Evolutionary conservation across 2,797 vertebrate genomes (phyloP).

Genomic region (Enteromius mattozi): DNA sequence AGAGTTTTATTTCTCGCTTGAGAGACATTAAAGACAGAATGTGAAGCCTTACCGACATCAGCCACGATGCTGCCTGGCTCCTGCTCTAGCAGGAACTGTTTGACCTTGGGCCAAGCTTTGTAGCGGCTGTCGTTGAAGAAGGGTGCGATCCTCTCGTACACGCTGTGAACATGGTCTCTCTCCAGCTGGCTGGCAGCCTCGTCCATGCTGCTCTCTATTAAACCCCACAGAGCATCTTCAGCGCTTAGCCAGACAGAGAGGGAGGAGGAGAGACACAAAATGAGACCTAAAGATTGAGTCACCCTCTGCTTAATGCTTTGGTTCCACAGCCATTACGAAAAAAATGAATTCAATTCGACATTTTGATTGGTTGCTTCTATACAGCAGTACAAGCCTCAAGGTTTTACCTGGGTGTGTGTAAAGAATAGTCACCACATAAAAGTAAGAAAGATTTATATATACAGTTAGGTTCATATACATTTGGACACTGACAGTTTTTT

Average conservation of each 20-base stretch:
- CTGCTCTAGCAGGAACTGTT: conserved; percentile 82
- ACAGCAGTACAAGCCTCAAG: not conserved
- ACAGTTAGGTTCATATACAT: not conserved
- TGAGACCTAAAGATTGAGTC: not conserved
- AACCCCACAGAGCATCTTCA: conserved; percentile 64
- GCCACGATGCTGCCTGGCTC: conserved; percentile 80
- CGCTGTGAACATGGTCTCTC: conserved; percentile 78
- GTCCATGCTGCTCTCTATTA: conserved; percentile 76
- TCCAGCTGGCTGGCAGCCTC: conserved; percentile 81
- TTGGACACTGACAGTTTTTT: not conserved
- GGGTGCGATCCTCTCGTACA: conserved; percentile 84
- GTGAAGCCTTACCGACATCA: conserved; percentile 62
- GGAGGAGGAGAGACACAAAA: conserved; percentile 18
- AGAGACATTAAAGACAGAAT: not conserved
- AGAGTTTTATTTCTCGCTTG: not conserved
- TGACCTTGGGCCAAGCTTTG: conserved; percentile 83
- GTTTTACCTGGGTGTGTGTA: not conserved
- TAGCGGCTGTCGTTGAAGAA: conserved; percentile 81
- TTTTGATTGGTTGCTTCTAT: conserved; percentile 32
- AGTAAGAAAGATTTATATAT: no score
- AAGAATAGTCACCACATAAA: not conserved
- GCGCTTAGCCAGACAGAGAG: conserved; percentile 59
- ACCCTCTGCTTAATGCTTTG: not conserved
- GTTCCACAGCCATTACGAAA: conserved; percentile 13
- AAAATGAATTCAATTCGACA: not conserved